A percentile compares a stretch with the other conserved stretches of the same genome.
Conservation (phyloP, 2,113 vertebrate genomes). For the Pluvianellus socialis region DNA sequence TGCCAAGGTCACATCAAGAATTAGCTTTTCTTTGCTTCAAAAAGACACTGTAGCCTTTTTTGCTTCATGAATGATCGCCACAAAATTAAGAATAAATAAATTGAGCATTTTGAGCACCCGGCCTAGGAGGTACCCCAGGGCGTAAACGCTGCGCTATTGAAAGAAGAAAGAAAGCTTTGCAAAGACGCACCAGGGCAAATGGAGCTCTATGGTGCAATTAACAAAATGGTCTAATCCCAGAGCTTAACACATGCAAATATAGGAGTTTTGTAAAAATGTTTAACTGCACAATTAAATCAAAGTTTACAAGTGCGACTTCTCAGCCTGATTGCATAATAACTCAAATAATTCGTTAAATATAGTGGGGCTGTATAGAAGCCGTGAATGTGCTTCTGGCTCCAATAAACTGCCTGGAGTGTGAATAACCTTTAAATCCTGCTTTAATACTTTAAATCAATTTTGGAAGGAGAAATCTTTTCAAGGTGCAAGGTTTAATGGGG, state of each 20-base stretch:
- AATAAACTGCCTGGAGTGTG: constrained; percentile 79
- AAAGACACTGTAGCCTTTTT: constrained; percentile 99
- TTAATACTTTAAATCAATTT: constrained; percentile 84
- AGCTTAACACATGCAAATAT: constrained; percentile 99
- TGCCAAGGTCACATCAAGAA: constrained; percentile 99
- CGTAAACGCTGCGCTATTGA: constrained; percentile 97
- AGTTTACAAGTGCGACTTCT: constrained; percentile 93
- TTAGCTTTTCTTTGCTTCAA: constrained; percentile 98
- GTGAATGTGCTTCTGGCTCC: constrained; percentile 74
- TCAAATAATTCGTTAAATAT: constrained; percentile 91
- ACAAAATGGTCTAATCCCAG: constrained; percentile 98
- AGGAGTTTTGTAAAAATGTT: constrained; percentile 99
- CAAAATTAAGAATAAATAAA: constrained; percentile 99
- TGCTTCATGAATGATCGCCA: constrained; percentile 99
- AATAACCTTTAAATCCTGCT: constrained; percentile 90
- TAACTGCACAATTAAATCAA: constrained; percentile 99
- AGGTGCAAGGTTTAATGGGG: constrained; percentile 76
- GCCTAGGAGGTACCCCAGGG: constrained; percentile 97
- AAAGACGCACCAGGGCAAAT: constrained; percentile 92
- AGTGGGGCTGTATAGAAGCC: constrained; percentile 78
- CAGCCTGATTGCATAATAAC: constrained; percentile 88
- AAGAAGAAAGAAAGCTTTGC: constrained; percentile 93
- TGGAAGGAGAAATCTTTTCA: constrained; percentile 79
- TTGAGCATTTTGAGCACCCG: constrained; percentile 97
- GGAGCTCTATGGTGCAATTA: constrained; percentile 96